Evolutionary conservation across 2,113 vertebrate genomes (phyloP), one percentile per base, ranked within the genome.

Genomic region (Trinectes maculatus): DNA sequence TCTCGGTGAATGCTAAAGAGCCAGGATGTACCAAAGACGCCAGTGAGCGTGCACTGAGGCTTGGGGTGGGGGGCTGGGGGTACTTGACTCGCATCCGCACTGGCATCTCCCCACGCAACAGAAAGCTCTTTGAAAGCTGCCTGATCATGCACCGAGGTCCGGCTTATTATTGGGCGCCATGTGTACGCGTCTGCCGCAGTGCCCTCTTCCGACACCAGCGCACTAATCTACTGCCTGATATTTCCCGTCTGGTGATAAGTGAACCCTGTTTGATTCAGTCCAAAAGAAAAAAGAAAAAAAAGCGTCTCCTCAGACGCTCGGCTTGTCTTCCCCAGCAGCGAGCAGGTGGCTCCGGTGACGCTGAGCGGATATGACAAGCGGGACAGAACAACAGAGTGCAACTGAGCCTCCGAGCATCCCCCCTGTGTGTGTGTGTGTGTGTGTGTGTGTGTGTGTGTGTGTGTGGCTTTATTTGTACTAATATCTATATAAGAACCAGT

Each of bases 341-440:
- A 80, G 87, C 87, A 90, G 89, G 91, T 89, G 87, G 85, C 77
- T 81, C 58, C 44, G 19, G 66, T 89, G 86, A 90, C 53, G 77
- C 63, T 88, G 69, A 88, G 44, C 71, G 16, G 54, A 68, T 43
- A 66, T 70, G 87, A 84, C 83, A 86, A 75, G 47, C 69, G 74
- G 72, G 71, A 86, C 79, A 48, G 59, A 57, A 68, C 53, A 58
- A 71, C 51, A 64, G 54, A 60, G 78, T 56, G 78, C 56, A 71
- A 33, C 81, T 43, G 37, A 87, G 84, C 71, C 79, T 87, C 71
- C 22, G 47, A 82, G 72, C 83, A 19, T 25, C 52, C 11, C 5
- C 25, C 16, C 19, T 34, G 48, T 31, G 5, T 16, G 39, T 43
- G 55, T 43, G 18, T 29, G 10, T 22, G 56, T 22, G 18, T 16